phyloP scores from a whole-genome alignment of 2,888 invertebrate species.

The Brassicogethes aeneus region DNA sequence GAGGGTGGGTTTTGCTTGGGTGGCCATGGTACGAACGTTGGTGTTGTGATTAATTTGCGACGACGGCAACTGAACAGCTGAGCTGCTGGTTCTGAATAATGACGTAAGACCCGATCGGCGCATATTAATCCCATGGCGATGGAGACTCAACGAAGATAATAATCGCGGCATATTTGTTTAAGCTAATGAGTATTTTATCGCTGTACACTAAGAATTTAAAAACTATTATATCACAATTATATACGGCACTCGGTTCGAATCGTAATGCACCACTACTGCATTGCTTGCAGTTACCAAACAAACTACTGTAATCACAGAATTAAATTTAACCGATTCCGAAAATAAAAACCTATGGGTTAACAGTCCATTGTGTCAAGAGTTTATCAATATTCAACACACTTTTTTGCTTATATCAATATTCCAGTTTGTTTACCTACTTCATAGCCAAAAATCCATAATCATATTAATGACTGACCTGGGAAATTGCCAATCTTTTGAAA shows the following conservation, averaged over 20 bases:
- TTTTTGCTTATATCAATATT: no score
- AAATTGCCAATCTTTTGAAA: no score
- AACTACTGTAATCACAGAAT: no score
- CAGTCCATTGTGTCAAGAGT: constrained; percentile 8
- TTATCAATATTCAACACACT: no score
- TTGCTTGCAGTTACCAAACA: background rate
- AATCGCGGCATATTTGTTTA: constrained; percentile 10
- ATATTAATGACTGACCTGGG: no score
- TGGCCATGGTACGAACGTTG: constrained; percentile 16
- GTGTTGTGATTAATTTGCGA: constrained; percentile 3
- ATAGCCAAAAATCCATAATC: no score
- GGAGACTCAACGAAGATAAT: constrained; percentile 19
- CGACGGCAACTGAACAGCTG: constrained; percentile 10
- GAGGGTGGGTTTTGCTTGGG: constrained; percentile 20
- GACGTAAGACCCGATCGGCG: constrained; percentile 16
- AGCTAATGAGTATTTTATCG: no score
- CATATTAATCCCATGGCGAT: constrained; percentile 16
- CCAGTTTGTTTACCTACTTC: no score
- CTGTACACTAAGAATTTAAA: no score
- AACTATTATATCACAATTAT: background rate
- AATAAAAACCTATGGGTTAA: constrained; percentile 3
- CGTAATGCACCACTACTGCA: background rate
- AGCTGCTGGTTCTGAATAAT: constrained; percentile 13
- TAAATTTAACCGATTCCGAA: constrained; percentile 1
- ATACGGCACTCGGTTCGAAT: background rate